Conservation (phyloP, 2,888 invertebrate species). For the Mimas tiliae region DNA sequence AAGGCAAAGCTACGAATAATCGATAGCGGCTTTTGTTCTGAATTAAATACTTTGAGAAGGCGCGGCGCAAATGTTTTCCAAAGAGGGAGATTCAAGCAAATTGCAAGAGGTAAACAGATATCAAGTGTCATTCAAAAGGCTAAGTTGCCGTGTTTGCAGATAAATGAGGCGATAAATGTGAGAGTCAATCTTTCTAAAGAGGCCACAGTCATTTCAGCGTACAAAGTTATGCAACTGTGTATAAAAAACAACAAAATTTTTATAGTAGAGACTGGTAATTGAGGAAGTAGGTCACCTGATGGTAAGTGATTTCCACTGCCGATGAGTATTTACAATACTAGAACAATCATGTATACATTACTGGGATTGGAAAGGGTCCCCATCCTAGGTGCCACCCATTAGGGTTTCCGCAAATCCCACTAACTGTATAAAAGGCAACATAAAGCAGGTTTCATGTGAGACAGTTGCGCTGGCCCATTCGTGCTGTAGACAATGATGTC, state of each 20-base stretch:
- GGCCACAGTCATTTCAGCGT: neutral
- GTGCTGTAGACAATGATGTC: too few species aligned
- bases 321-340: neutral
- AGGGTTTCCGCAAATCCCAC: too few species aligned
- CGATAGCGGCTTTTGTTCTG: neutral
- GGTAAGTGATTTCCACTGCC: neutral
- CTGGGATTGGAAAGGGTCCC: too few species aligned
- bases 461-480: too few species aligned
- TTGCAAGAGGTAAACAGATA: conserved; percentile 4
- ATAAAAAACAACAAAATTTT: too few species aligned
- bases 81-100: neutral
- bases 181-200: neutral
- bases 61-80: conserved; percentile 3
- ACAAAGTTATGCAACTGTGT: too few species aligned
- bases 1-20: neutral
- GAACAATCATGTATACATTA: too few species aligned
- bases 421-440: too few species aligned
- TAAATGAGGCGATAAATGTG: conserved; percentile 7
- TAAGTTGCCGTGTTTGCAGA: conserved; percentile 5
- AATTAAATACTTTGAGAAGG: neutral
- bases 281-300: too few species aligned
- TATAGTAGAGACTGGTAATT: too few species aligned
- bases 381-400: too few species aligned
- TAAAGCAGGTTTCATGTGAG: too few species aligned
- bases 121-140: neutral